Evolutionary conservation across 2,888 invertebrate species (phyloP).

Genomic region (Syrista parreyssii): DNA sequence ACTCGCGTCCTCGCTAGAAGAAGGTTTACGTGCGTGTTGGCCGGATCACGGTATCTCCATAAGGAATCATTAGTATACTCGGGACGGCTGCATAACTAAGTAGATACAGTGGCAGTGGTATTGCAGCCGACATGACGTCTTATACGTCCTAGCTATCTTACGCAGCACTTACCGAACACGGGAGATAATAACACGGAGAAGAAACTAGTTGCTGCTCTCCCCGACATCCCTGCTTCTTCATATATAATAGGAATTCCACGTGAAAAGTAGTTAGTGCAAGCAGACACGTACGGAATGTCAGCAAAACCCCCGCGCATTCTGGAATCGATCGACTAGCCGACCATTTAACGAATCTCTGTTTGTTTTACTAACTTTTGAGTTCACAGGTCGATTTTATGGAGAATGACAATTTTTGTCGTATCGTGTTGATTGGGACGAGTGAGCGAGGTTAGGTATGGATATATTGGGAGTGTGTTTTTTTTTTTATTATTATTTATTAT

Average conservation of each 20-base stretch:
- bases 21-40: conserved; percentile 1
- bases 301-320: conserved; percentile 37
- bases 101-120: conserved; percentile 25
- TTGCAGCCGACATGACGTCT: conserved; percentile 28
- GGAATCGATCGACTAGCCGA: conserved; percentile 23
- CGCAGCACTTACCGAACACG: conserved; percentile 42
- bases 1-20: not conserved
- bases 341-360: not conserved
- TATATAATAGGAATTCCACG: conserved; percentile 36
- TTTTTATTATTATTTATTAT: not conserved
- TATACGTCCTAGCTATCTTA: conserved; percentile 30
- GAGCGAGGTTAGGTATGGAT: not conserved
- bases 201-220: conserved; percentile 42
- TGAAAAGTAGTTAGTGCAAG: conserved; percentile 39
- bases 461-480: not conserved
- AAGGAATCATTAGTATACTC: conserved; percentile 37
- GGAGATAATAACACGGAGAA: conserved; percentile 51
- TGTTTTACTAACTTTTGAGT: not conserved
- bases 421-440: not conserved
- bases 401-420: not conserved
- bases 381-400: not conserved
- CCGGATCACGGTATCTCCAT: conserved; percentile 18
- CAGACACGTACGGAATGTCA: conserved; percentile 45
- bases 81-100: conserved; percentile 24
- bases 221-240: conserved; percentile 10